A percentile compares a stretch with the other conserved stretches of the same genome.
Conservation (phyloP, 2,797 vertebrate genomes). For the Coranthus polyacanthus region DNA sequence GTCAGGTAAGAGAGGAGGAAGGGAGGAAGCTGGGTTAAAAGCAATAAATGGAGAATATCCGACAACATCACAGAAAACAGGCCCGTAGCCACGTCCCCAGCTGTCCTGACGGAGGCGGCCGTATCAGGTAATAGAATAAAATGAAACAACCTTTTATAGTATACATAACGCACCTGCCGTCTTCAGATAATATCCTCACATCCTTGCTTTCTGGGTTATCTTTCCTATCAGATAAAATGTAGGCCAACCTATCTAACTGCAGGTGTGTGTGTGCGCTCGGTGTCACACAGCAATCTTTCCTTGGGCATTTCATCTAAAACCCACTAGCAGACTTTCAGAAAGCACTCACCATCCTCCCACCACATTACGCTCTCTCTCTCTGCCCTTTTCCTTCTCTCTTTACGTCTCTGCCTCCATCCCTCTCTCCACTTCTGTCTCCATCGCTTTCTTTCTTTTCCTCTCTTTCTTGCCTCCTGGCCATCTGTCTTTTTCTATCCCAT, state of each 20-base stretch:
- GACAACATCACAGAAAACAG: not conserved
- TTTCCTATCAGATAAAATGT: conserved; percentile 61
- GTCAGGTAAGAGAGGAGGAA: conserved; percentile 37
- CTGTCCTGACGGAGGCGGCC: not conserved
- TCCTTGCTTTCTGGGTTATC: conserved; percentile 54
- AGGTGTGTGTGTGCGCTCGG: conserved; percentile 30
- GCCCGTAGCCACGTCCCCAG: not conserved
- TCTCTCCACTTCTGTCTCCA: not conserved
- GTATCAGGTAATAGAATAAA: conserved; percentile 1
- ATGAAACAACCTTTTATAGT: not conserved
- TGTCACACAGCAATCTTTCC: conserved; percentile 53
- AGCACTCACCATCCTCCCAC: conserved; percentile 40
- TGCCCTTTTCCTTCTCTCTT: not conserved
- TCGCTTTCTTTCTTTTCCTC: not conserved
- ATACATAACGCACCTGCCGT: not conserved
- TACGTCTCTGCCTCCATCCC: conserved; percentile 4
- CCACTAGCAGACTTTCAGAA: conserved; percentile 54
- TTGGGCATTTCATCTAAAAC: conserved; percentile 49
- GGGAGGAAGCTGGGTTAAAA: no score
- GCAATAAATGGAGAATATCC: conserved; percentile 8
- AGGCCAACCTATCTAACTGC: conserved; percentile 62
- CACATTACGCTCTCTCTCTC: conserved; percentile 11
- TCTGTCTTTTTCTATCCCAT: conserved; percentile 43
- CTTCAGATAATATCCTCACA: not conserved
- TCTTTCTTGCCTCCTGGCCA: conserved; percentile 16